Base-by-base conservation (phyloP, 2,888 invertebrate genomes). In the Cryptophagus acutangulus region DNA sequence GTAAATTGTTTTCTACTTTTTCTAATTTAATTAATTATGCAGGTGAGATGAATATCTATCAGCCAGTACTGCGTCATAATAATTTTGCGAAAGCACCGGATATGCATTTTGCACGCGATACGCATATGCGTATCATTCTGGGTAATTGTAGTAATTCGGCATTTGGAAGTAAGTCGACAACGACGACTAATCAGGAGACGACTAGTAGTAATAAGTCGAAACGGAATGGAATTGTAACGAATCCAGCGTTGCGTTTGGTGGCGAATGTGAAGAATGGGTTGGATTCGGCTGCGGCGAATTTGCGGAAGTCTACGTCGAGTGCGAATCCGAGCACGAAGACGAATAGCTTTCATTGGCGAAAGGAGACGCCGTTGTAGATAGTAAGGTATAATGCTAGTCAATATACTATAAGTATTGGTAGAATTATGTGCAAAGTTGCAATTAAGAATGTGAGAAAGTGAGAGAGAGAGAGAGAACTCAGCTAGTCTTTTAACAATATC, bases 51-150 rank as follows among this genome's bases (percentile, higher is more conserved):
- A 70, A 70, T 43, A 69, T 71, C 40, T 71, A 71, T 48, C 70
- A 70, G 41, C 70, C 70, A 16, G 70, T 70, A 3, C 52, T 70
- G 37, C 55, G 69, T 43, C 71, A 70, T 47, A 41, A 61, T 63
- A 48, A 70, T 65, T 73, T 61, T 65, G 64, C 36, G 12, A 67
- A 61, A 57, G 77, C 62, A 0, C 76, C 86, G 0, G 88, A 89
- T 67, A 84, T 84, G 20, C 89, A 89, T 64, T 89, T 88, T 72
- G 86, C 86, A 38, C 74, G 90, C n/a, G 90, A 91, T 64, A 89
- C 90, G 0, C 91, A 91, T 60, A 91, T 91, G 90, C 75, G 89
- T 48, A 91, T 91, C 51, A 91, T 91, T 54, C 70, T 91, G 48
- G 69, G 69, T 10, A 69, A 67, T 43, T 60, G 65, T 10, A 54